Conservation (phyloP, 2,113 vertebrate species). For the Porphyrio hochstetteri region DNA sequence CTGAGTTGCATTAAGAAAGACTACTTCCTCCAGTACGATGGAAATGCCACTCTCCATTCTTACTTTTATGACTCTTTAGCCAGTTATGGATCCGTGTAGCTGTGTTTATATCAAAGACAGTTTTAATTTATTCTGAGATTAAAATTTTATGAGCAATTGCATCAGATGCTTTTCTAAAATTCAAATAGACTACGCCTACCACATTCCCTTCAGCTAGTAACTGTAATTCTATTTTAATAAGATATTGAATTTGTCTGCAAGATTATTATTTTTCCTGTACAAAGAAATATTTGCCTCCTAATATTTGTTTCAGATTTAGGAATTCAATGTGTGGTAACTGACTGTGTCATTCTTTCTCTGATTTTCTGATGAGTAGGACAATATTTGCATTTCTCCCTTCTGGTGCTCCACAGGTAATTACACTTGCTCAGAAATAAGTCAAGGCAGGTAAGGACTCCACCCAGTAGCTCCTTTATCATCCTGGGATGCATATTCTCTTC, state of each 20-base stretch:
- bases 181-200: slow-evolving; percentile 45
- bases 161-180: slow-evolving; percentile 64
- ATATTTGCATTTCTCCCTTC: neutral
- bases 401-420: neutral
- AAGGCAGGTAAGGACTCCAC: neutral
- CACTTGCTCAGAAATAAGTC: neutral
- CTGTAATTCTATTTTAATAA: slow-evolving; percentile 57
- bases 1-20: neutral
- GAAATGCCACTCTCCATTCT: slow-evolving; percentile 59
- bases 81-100: slow-evolving; percentile 38
- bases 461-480: neutral
- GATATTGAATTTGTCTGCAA: slow-evolving; percentile 42
- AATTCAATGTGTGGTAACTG: neutral
- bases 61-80: slow-evolving; percentile 45
- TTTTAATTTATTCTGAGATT: slow-evolving; percentile 68
- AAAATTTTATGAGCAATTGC: slow-evolving; percentile 66
- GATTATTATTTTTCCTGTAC: slow-evolving; percentile 2
- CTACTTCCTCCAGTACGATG: slow-evolving; percentile 11
- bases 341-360: neutral
- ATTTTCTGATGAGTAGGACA: neutral
- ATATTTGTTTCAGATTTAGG: neutral
- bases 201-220: slow-evolving; percentile 56
- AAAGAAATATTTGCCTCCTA: slow-evolving; percentile 34
- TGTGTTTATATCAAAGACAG: slow-evolving; percentile 54
- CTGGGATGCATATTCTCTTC: neutral